Conservation (phyloP, 1,140 invertebrate species). For the Drosophila subpulchrella region DNA sequence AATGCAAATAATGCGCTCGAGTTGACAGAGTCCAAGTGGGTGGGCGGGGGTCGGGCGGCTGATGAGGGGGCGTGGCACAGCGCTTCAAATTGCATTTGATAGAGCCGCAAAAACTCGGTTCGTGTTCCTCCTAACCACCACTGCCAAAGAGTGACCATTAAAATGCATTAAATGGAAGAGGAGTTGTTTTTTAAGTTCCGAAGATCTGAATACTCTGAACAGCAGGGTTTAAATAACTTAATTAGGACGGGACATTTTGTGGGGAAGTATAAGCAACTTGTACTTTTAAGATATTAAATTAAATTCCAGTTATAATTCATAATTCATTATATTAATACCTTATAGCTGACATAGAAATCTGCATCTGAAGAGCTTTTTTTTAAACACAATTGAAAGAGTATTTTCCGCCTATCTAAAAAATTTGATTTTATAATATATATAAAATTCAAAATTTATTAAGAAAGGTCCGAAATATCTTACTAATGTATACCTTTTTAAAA, state of each 20-base stretch:
- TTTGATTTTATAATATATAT: too few species aligned
- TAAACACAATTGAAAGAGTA: too few species aligned
- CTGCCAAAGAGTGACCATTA: constrained; percentile 23
- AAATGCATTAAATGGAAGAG: constrained; percentile 42
- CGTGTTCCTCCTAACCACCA: constrained; percentile 3
- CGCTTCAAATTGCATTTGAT: constrained; percentile 64
- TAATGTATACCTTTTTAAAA: too few species aligned
- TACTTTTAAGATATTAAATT: too few species aligned
- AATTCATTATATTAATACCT: too few species aligned
- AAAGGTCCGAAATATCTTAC: too few species aligned
- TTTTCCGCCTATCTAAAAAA: too few species aligned
- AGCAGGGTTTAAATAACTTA: neutral
- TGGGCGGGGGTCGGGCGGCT: neutral
- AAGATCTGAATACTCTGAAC: constrained; percentile 8
- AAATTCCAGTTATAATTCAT: too few species aligned
- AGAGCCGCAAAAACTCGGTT: constrained; percentile 30
- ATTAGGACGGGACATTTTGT: neutral
- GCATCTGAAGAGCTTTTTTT: too few species aligned
- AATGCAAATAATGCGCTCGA: constrained; percentile 68
- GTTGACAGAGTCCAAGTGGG: constrained; percentile 30
- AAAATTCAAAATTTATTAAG: too few species aligned
- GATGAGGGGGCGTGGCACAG: constrained; percentile 17
- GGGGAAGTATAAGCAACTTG: too few species aligned
- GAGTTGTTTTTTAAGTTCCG: neutral
- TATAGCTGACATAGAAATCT: too few species aligned